A percentile compares a stretch with the other conserved stretches of the same genome.
These are phyloP conservation scores for Pterois miles DNA, from an alignment of 2,797 vertebrate genomes.

Conservation along the genomic window DNA sequence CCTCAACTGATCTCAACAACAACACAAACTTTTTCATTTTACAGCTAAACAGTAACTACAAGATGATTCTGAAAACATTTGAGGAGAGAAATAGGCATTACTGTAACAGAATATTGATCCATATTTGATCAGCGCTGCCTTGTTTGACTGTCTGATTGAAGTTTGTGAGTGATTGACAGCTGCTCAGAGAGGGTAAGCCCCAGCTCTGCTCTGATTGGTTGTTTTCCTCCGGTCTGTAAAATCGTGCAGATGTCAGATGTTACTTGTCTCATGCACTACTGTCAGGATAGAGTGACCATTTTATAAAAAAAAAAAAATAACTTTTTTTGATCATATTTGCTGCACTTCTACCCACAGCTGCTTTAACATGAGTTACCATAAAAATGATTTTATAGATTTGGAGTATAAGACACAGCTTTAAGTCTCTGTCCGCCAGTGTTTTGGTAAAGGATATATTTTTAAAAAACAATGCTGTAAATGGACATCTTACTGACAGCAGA, in stretches of 20 bases:
- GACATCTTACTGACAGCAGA: background rate
- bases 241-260: background rate
- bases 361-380: background rate
- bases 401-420: background rate
- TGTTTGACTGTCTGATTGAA: accelerated
- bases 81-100: background rate
- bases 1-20: no score
- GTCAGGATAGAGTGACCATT: background rate
- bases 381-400: background rate
- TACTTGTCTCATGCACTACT: background rate
- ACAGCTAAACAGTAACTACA: no score
- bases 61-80: background rate
- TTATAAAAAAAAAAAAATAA: background rate
- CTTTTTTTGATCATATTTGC: no score
- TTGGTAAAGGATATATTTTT: background rate
- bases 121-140: background rate
- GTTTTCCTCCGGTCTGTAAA: background rate
- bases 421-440: background rate
- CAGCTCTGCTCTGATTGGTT: background rate
- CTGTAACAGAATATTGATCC: background rate
- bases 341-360: background rate
- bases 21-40: no score
- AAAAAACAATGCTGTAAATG: background rate
- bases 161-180: background rate
- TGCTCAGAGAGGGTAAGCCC: background rate